Base-by-base conservation (phyloP, 2,113 vertebrate species). In the Megalops atlanticus region DNA sequence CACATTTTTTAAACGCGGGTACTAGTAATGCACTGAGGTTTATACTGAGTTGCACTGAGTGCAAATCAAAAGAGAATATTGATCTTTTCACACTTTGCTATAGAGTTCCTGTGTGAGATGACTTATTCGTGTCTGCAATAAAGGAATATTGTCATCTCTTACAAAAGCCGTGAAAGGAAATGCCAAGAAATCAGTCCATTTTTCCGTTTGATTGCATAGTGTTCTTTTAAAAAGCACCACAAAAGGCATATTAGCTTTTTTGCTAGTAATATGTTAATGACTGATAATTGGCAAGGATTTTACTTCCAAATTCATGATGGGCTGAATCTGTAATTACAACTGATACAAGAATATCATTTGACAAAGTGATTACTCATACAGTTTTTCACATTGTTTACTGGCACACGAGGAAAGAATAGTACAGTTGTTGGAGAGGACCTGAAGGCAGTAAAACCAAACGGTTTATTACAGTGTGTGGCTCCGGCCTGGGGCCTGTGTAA, bases 381-480 rank as follows among this genome's bases (percentile, higher is more conserved):
- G 38, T 73, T 39, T 73, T 73, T 14, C 4, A 73, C 18, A 38
- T 21, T 73, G 33, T 39, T 73, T 15, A 18, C 38, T 43, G 36
- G 6, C 31, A 31, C 8, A 64, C 24, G 31, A 27, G n/a, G 58
- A 64, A 64, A 64, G 58, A 64, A 64, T 8, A 64, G 58, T 8
- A 64, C 39, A 74, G 72, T 39, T 74, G 38, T 74, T 74, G 72
- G 72, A 74, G 33, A 38, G 33, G 70, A 39, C 15, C 14, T 41
- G 40, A 10, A 74, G 72, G 72, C 72, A 41, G 72, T 74, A 74
- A 74, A 74, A 74, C 39, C 2, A 27, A 41, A 39, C 38, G 27
- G 36, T 74, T 74, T 74, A 74, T 74, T 74, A 41, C 72, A 74
- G 39, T 74, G 15, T 41, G 70, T 38, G 72, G 36, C 72, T 74